A percentile compares a stretch with the other conserved stretches of the same genome.
phyloP scores from a whole-genome alignment of 2,797 vertebrate species.

The Chiroxiphia lanceolata region DNA sequence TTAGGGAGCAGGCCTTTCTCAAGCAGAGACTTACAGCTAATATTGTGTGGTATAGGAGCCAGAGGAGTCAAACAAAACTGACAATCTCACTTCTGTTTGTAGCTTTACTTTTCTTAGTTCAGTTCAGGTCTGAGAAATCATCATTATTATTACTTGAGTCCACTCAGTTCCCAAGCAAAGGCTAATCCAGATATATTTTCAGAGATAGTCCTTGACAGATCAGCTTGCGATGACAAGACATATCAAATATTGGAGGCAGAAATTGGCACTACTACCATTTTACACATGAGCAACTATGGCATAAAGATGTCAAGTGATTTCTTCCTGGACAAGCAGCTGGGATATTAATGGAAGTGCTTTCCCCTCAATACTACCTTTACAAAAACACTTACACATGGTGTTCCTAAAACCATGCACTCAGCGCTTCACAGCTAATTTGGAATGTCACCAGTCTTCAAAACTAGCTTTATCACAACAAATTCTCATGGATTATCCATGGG shows the following conservation, averaged over 20 bases:
- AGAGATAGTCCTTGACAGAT: neutral
- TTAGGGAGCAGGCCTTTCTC: neutral
- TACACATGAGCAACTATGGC: neutral
- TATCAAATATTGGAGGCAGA: neutral
- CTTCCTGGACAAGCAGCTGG: neutral
- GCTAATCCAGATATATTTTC: neutral
- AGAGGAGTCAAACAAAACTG: neutral
- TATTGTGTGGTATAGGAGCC: neutral
- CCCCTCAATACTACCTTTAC: neutral
- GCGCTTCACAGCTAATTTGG: neutral
- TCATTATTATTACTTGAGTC: neutral
- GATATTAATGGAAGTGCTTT: neutral
- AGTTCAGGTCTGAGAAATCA: neutral
- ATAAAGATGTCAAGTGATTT: neutral
- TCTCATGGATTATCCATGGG: neutral
- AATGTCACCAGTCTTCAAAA: neutral
- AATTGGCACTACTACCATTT: neutral
- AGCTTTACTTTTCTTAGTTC: neutral
- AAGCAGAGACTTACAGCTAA: neutral
- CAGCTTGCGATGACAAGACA: neutral
- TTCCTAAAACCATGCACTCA: neutral
- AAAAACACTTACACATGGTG: rapidly evolving
- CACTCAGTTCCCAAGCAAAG: neutral
- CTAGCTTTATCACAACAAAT: neutral
- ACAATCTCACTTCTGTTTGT: neutral